These are phyloP conservation scores for Gymnoscopelus microlampas DNA, from an alignment of 2,797 vertebrate species.

Conservation along the genomic window DNA sequence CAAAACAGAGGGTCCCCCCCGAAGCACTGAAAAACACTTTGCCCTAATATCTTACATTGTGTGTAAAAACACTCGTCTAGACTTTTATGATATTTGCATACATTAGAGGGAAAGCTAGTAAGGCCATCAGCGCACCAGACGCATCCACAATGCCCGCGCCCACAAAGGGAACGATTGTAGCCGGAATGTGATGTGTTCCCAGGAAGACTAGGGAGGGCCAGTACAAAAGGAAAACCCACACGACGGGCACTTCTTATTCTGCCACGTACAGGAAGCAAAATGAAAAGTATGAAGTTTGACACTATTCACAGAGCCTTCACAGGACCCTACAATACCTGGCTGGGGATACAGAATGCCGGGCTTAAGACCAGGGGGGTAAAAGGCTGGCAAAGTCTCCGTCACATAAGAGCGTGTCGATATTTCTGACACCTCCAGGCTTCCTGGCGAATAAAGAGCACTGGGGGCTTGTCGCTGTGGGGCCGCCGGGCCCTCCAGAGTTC, in stretches of 20 bases:
- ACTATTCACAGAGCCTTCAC: conserved; percentile 87
- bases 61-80: conserved; percentile 85
- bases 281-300: conserved; percentile 89
- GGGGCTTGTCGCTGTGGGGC: conserved; percentile 76
- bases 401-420: conserved; percentile 88
- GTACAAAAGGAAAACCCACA: conserved; percentile 84
- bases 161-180: conserved; percentile 81
- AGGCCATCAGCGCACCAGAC: conserved; percentile 81
- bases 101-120: conserved; percentile 86
- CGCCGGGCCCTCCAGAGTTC: conserved; percentile 71
- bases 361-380: conserved; percentile 72
- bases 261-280: conserved; percentile 87
- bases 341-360: conserved; percentile 84
- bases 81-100: conserved; percentile 90
- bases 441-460: conserved; percentile 81
- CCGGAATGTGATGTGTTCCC: conserved; percentile 85
- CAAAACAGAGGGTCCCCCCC: conserved; percentile 66
- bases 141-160: conserved; percentile 79
- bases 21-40: conserved; percentile 65
- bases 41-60: conserved; percentile 77
- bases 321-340: conserved; percentile 85
- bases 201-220: conserved; percentile 79
- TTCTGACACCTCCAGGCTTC: conserved; percentile 85
- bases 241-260: conserved; percentile 83
- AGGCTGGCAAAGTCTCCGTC: conserved; percentile 83